Conservation (phyloP, 2,113 vertebrate genomes). For the Gasterosteus aculeatus region DNA sequence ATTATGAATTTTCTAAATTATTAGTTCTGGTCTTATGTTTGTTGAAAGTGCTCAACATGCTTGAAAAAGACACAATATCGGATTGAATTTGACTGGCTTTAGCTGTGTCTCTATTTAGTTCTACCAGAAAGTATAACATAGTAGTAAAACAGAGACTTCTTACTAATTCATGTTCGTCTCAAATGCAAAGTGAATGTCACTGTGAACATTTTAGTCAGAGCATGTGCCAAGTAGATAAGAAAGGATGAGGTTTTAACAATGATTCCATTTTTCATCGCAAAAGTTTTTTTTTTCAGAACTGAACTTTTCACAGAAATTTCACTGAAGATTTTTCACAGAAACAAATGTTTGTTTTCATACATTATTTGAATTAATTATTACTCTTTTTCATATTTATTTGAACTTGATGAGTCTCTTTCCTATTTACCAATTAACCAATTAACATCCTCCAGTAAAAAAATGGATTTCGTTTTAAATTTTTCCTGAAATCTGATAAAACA, state of each 20-base stretch:
- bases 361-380: conserved; percentile 2
- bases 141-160: conserved; percentile 50
- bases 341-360: neutral
- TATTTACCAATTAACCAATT: neutral
- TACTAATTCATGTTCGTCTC: conserved; percentile 77
- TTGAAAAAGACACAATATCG: conserved; percentile 44
- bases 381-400: conserved; percentile 23
- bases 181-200: conserved; percentile 64
- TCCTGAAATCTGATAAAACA: conserved; percentile 15
- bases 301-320: too few species aligned
- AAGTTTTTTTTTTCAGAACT: conserved; percentile 11
- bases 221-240: conserved; percentile 4
- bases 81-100: conserved; percentile 57
- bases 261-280: too few species aligned
- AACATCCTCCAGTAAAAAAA: neutral
- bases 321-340: neutral
- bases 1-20: conserved; percentile 54
- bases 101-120: conserved; percentile 69
- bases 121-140: conserved; percentile 25
- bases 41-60: conserved; percentile 29
- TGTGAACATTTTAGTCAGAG: conserved; percentile 60
- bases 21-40: conserved; percentile 41
- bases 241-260: conserved; percentile 1
- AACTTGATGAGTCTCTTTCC: neutral
- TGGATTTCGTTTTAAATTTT: conserved; percentile 4